These are phyloP conservation scores for Crenichthys baileyi DNA, from an alignment of 2,797 vertebrate genomes.

Conservation along the genomic window DNA sequence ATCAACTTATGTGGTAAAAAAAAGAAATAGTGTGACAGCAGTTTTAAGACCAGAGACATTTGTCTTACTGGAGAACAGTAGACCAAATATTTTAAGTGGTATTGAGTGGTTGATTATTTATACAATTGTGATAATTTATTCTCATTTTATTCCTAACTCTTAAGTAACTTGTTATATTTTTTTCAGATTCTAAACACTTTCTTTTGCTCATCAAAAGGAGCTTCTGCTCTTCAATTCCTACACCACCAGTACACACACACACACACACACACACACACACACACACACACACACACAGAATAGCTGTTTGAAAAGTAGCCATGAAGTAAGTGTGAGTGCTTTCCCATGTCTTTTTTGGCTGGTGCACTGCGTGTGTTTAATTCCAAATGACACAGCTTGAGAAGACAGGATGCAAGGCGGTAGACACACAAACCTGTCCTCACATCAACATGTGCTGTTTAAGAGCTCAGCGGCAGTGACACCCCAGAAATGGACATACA, in stretches of 20 bases:
- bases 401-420: slow-evolving; percentile 10
- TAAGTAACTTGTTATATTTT: not conserved
- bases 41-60: no score
- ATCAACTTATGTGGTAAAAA: no score
- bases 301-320: slow-evolving; percentile 18
- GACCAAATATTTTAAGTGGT: not conserved
- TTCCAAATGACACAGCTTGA: slow-evolving; percentile 60
- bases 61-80: no score
- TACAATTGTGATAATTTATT: not conserved
- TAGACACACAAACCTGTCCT: slow-evolving; percentile 25
- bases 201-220: not conserved
- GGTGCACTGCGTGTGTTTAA: slow-evolving; percentile 68
- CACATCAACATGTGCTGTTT: slow-evolving; percentile 13
- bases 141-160: not conserved
- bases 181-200: not conserved
- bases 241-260: not conserved
- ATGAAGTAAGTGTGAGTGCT: slow-evolving; percentile 68
- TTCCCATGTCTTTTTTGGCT: slow-evolving; percentile 71
- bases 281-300: slow-evolving; percentile 2
- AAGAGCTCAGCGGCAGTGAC: slow-evolving; percentile 19
- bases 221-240: not conserved
- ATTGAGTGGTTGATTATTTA: not conserved
- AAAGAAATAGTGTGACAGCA: no score
- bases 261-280: slow-evolving; percentile 11
- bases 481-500: slow-evolving; percentile 25